phyloP scores from a whole-genome alignment of 2,888 invertebrate species.

The Drosophila antonietae region DNA sequence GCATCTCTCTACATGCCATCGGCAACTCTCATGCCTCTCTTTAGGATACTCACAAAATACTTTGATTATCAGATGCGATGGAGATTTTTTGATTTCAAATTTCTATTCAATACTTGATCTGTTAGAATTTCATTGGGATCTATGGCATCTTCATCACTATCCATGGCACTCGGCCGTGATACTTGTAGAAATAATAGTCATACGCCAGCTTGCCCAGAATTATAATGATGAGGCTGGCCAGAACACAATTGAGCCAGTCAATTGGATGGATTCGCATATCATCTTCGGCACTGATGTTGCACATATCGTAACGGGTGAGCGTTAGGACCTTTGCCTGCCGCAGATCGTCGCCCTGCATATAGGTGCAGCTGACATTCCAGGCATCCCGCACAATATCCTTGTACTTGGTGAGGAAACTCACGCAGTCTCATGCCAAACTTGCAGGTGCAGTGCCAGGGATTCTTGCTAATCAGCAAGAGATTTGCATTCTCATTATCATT shows the following conservation, averaged over 20 bases:
- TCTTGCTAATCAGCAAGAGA: slow-evolving; percentile 89
- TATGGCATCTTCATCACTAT: slow-evolving; percentile 91
- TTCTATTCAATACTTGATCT: not conserved
- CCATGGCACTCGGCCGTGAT: slow-evolving; percentile 93
- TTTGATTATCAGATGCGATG: not conserved
- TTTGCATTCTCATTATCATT: slow-evolving; percentile 90
- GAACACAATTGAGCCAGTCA: slow-evolving; percentile 90
- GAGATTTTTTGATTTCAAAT: not conserved
- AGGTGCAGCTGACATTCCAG: slow-evolving; percentile 89
- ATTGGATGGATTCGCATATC: slow-evolving; percentile 87
- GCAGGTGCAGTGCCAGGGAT: slow-evolving; percentile 94
- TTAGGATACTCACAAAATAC: no score
- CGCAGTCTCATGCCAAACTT: slow-evolving; percentile 92
- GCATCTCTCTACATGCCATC: no score
- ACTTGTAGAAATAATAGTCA: slow-evolving; percentile 93
- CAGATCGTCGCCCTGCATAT: slow-evolving; percentile 85
- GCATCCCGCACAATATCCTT: slow-evolving; percentile 89
- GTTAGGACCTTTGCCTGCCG: slow-evolving; percentile 87
- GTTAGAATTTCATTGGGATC: no score
- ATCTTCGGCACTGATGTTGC: slow-evolving; percentile 86
- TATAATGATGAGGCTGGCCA: slow-evolving; percentile 89
- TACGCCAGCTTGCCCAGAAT: slow-evolving; percentile 91
- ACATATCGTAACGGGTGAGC: slow-evolving; percentile 89
- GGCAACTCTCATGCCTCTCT: no score
- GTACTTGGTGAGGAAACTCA: slow-evolving; percentile 88